Percentiles rank a stretch among this genome's conserved stretches.
Conservation (phyloP, 2,797 vertebrate species). For the Sebastes cheni region DNA sequence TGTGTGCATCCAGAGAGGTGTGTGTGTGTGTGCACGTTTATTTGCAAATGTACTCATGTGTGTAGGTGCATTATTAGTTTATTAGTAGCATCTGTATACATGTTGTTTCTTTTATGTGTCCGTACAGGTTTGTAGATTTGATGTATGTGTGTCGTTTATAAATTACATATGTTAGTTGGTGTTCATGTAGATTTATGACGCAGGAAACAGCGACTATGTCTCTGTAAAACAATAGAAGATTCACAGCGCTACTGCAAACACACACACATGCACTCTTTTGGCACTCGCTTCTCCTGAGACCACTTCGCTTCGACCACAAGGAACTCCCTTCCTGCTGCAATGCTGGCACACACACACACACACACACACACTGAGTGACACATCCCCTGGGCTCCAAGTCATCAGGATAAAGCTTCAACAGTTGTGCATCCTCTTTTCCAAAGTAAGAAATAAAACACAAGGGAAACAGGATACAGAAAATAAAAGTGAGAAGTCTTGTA, state of each 20-base stretch:
- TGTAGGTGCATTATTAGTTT: background rate
- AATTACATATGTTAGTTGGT: background rate
- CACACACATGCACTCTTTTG: conserved; percentile 28
- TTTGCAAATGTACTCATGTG: background rate
- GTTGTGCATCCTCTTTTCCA: conserved; percentile 41
- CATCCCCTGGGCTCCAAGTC: conserved; percentile 36
- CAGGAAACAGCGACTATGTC: conserved; percentile 84
- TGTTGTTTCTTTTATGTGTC: background rate
- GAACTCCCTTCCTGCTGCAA: conserved; percentile 69
- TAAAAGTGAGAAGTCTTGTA: conserved; percentile 36
- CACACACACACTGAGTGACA: conserved; percentile 15
- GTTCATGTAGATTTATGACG: conserved; percentile 84
- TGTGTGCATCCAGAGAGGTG: conserved; percentile 18
- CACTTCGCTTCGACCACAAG: conserved; percentile 22
- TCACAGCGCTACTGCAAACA: conserved; percentile 63
- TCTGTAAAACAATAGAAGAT: conserved; percentile 88
- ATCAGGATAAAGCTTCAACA: conserved; percentile 37
- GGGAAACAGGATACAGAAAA: conserved; percentile 42
- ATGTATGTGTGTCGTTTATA: background rate
- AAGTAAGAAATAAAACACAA: conserved; percentile 16
- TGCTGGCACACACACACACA: conserved; percentile 17
- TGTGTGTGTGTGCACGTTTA: conserved; percentile 5
- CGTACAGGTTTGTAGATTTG: background rate
- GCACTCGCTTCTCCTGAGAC: conserved; percentile 34
- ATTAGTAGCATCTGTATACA: background rate